Base-by-base conservation (phyloP, 2,797 vertebrate species). In the Simalia tracyae region DNA sequence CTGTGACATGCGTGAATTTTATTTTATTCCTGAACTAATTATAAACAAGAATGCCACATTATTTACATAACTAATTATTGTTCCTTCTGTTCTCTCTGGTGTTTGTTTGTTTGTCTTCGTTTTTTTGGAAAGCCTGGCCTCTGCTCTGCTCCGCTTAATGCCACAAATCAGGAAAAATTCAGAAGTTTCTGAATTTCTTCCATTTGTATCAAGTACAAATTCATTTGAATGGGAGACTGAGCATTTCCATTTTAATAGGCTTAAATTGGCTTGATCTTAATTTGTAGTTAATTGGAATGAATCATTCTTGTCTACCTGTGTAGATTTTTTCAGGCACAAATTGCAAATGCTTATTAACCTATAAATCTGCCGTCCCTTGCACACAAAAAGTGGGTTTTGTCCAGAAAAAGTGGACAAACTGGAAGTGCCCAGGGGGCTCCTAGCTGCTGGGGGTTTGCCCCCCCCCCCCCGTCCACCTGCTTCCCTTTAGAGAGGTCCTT, bases 21-120 rank as follows among this genome's bases (percentile, higher is more conserved):
- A 98, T 97, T 98, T 98, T 98, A 98, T 97, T 98, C 97, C 98
- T 98, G 98, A 98, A 98, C 98, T 99, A 99, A 99, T 99, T 99
- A 99, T 98, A 99, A 99, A 98, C 98, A 99, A 98, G 99, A 99
- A 98, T 98, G 98, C 98, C 98, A 98, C 98, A 98, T 98, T 99
- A 99, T 99, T 99, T 99, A 99, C 99, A 99, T 99, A 99, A 98
- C 98, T 99, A 99, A 99, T 99, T 99, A 99, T 99, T 98, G 98
- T 99, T 99, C 99, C 99, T 98, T 99, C 98, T 99, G 98, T 98
- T 99, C 98, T 97, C 98, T 81, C 97, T 96, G 96, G 54, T 46
- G 46, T 36, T 54, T 42, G 28, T 81, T 97, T 11, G 61, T 86
- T 57, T 86, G 15, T 86, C 15, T 12, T 5, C 8, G 15, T n/a